Evolutionary conservation across 2,888 invertebrate species (phyloP), one percentile per base, ranked within the genome.

Genomic region (Andrena hattorfiana): DNA sequence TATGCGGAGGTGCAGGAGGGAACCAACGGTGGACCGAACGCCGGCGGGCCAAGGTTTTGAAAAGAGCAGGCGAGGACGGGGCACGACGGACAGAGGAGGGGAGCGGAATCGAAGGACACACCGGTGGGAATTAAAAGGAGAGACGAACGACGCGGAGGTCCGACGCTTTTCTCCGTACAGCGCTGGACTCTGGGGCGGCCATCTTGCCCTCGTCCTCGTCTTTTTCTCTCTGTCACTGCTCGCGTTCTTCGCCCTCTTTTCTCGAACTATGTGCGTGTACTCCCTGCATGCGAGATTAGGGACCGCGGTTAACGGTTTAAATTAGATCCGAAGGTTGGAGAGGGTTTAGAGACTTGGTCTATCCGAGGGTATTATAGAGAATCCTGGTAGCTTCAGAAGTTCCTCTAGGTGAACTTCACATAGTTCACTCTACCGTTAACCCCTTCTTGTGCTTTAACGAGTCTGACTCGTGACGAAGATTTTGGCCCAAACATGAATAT

Each of bases 101-200:
- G 63, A 23, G 26, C 62, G 60, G 75, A 69, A 77, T 84, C 84
- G 83, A 89, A 85, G 90, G 88, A 88, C 86, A 85, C 86, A 77
- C 85, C 87, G 79, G 90, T 87, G 90, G 89, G 87, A 89, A 89
- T 90, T 89, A 89, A 87, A 89, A 83, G 85, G 88, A 89, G 90
- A 85, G 84, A 91, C 81, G 85, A 81, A 86, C 88, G 85, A 80
- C 72, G 78, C 80, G 84, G 78, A 83, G 87, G 87, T 87, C 88
- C 89, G 78, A 85, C 87, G 89, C 81, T 91, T 91, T 92, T 91
- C 91, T 87, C 89, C 84, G 86, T 82, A 89, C 87, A 89, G 88
- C 88, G 89, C 86, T 86, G 85, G 72, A 35, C 54, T n/a, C 78
- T 23, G 81, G 13, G 89, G 20, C 91, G 90, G 92, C 92, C 92